Percentiles rank a stretch among this genome's conserved stretches.
These are phyloP conservation scores for Hydropsyche betteni DNA, from an alignment of 2,888 invertebrate genomes.

Conservation along the genomic window DNA sequence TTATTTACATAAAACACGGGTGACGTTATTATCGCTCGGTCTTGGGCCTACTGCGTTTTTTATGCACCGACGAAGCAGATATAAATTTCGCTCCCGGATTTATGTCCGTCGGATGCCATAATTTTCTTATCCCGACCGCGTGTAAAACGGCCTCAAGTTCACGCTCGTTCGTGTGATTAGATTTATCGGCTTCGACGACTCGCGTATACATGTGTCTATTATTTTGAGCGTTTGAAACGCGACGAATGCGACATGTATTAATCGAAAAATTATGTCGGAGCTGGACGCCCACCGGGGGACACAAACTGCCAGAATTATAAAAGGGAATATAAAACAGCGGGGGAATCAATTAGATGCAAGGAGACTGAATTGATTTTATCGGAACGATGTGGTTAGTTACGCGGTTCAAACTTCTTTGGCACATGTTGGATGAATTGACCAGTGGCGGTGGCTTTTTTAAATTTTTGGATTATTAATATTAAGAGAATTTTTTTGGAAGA, in stretches of 20 bases:
- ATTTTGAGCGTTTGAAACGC: constrained; percentile 24
- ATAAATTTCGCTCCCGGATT: constrained; percentile 28
- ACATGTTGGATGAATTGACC: background rate
- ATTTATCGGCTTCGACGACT: background rate
- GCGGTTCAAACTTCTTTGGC: constrained; percentile 28
- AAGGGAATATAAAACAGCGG: constrained; percentile 1
- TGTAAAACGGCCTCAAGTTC: constrained; percentile 11
- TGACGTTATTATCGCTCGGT: constrained; percentile 48
- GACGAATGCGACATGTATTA: constrained; percentile 44
- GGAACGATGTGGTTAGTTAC: constrained; percentile 26
- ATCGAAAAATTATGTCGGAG: constrained; percentile 46
- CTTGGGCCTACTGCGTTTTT: constrained; percentile 33
- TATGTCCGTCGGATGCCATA: constrained; percentile 10
- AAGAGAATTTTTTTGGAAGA: too few species aligned
- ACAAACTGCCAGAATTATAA: background rate
- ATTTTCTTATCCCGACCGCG: constrained; percentile 1
- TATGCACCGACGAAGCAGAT: constrained; percentile 12
- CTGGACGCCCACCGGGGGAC: constrained; percentile 35
- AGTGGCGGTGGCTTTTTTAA: background rate
- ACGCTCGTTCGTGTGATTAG: too few species aligned
- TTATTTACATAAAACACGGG: constrained; percentile 50
- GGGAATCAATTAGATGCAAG: constrained; percentile 37
- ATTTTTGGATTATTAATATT: too few species aligned
- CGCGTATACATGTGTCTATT: background rate
- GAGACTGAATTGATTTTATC: constrained; percentile 36